Base-by-base conservation (phyloP, 2,113 vertebrate species). In the Passer montanus region DNA sequence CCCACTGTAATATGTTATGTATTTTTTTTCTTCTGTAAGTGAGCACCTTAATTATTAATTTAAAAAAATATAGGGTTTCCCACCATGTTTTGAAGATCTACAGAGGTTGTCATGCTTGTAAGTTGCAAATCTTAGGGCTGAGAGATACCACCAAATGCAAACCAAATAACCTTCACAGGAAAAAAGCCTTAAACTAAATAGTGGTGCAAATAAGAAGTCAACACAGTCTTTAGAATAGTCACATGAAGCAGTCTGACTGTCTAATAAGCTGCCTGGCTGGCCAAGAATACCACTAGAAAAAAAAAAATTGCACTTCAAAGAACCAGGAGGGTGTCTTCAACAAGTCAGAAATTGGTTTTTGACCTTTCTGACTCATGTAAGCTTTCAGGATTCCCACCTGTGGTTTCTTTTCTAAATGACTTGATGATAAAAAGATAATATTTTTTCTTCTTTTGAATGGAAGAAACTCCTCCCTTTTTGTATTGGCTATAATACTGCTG, bases 301-400 rank as follows among this genome's bases (percentile, higher is more conserved):
- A 62, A 85, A 62, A 37, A 56, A 69, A 59, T 64, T 52, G 30
- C 20, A 86, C 87, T 95, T 96, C 85, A 97, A 97, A 97, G 92
- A 83, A 93, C 70, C 94, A 92, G 80, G 93, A 97, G 89, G 94
- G 72, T 97, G 80, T 96, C 95, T 97, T 95, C 94, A 92, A 87
- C 91, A 92, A 96, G 94, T 78, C 77, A 96, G 95, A 96, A 97
- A 97, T 88, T 96, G 95, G 80, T 89, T 97, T 97, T 96, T 95
- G 93, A 97, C 95, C 91, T 81, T 95, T 95, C 83, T 95, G 91
- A 94, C 81, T 96, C 63, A 93, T 81, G n/a, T 91, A 95, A 91
- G 93, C 94, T 93, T 97, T 97, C 85, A 95, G 80, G 68, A 89
- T 95, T 97, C 88, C 83, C 88, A 91, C 95, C 94, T 96, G 94